Evolutionary conservation across 2,797 vertebrate genomes (phyloP).

Genomic region (Remorina albescens): DNA sequence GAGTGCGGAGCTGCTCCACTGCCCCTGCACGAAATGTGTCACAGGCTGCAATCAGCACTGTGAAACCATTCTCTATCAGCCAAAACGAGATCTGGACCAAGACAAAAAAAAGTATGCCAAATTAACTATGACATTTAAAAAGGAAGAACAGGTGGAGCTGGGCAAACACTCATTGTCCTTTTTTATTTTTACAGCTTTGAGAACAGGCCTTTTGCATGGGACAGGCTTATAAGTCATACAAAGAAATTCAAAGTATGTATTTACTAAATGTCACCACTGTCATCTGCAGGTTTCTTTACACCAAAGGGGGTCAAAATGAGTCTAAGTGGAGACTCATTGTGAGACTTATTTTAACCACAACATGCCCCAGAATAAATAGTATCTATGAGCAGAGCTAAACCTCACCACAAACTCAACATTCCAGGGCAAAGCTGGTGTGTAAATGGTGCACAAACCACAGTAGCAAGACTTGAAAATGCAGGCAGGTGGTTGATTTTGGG

Average conservation of each 20-base stretch:
- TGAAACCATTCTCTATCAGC: conserved; percentile 97
- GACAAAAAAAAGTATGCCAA: not conserved
- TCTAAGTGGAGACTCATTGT: too few species aligned
- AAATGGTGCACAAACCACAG: not conserved
- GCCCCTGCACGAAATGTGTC: conserved; percentile 98
- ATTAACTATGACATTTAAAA: not conserved
- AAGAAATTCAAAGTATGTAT: too few species aligned
- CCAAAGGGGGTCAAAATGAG: too few species aligned
- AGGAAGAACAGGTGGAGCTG: not conserved
- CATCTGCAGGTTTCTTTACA: too few species aligned
- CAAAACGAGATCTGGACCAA: conserved; percentile 93
- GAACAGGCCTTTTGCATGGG: not conserved
- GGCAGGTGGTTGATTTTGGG: too few species aligned
- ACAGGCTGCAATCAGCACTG: conserved; percentile 95
- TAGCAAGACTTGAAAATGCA: too few species aligned
- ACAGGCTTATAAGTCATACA: too few species aligned
- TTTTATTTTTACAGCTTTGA: not conserved
- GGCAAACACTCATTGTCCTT: not conserved
- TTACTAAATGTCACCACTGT: too few species aligned
- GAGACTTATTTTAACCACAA: too few species aligned
- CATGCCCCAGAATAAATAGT: too few species aligned
- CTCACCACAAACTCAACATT: too few species aligned
- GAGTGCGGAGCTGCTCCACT: conserved; percentile 97
- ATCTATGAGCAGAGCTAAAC: not conserved
- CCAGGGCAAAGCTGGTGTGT: too few species aligned